Evolutionary conservation across 1,140 invertebrate species (phyloP).

Genomic region (Drosophila kikkawai): DNA sequence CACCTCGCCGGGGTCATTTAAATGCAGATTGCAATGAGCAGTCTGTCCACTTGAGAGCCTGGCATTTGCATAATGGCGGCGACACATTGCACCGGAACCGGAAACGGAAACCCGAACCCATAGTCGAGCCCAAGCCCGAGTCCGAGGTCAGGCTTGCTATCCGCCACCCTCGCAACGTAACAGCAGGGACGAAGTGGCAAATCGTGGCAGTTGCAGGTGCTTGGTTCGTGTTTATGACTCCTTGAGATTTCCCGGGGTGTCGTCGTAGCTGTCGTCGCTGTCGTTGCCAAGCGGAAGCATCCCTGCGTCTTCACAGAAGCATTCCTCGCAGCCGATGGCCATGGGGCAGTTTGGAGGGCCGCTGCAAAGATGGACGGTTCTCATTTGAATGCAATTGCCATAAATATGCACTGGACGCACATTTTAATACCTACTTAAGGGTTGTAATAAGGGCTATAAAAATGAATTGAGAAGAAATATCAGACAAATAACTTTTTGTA

Average conservation of each 20-base stretch:
- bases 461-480: neutral
- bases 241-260: conserved; percentile 63
- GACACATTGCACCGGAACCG: conserved; percentile 80
- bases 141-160: too few species aligned
- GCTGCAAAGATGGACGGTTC: conserved; percentile 36
- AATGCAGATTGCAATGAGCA: conserved; percentile 81
- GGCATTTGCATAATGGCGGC: conserved; percentile 77
- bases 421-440: neutral
- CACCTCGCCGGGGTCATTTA: conserved; percentile 71
- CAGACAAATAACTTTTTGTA: neutral
- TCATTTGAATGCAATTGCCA: conserved; percentile 69
- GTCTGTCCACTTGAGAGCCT: conserved; percentile 53
- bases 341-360: conserved; percentile 12
- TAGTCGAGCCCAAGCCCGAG: neutral
- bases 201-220: conserved; percentile 59
- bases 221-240: conserved; percentile 72
- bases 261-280: conserved; percentile 39
- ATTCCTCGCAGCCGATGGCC: conserved; percentile 29
- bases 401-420: conserved; percentile 57
- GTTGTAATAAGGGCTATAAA: neutral
- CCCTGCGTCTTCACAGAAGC: conserved; percentile 28
- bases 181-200: conserved; percentile 8
- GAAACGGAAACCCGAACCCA: conserved; percentile 59
- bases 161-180: neutral
- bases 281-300: conserved; percentile 58